Percentiles rank a stretch among this genome's conserved stretches.
phyloP scores from a whole-genome alignment of 2,113 vertebrate species.

The Sorex araneus region DNA sequence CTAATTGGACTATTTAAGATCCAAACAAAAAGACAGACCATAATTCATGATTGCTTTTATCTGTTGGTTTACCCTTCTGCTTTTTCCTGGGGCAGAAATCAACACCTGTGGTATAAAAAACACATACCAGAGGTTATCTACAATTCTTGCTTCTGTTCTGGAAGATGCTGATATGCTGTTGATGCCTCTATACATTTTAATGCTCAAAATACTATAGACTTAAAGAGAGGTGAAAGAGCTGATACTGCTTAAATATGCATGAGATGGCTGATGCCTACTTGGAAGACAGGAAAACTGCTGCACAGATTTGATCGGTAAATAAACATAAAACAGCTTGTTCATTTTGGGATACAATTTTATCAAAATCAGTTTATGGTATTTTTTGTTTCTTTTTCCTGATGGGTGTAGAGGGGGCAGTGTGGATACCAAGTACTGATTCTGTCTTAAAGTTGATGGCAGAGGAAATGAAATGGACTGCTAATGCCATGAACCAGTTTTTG shows the following conservation, averaged over 20 bases:
- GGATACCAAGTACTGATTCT: background rate
- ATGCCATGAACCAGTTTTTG: constrained; percentile 2
- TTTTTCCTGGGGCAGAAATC: constrained; percentile 63
- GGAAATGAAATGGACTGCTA: constrained; percentile 13
- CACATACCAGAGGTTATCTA: background rate
- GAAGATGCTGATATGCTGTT: constrained; percentile 68
- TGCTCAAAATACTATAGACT: background rate
- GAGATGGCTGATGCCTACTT: constrained; percentile 8
- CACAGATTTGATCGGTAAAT: constrained; percentile 59
- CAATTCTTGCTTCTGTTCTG: constrained; percentile 52
- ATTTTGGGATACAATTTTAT: constrained; percentile 65
- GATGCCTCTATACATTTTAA: constrained; percentile 41
- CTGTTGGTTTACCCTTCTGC: constrained; percentile 64
- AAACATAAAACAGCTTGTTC: constrained; percentile 62
- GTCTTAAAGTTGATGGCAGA: constrained; percentile 5
- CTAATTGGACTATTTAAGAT: constrained; percentile 62
- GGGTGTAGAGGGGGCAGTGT: background rate
- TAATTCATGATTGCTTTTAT: constrained; percentile 39
- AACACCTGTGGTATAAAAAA: constrained; percentile 75
- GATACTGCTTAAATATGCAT: constrained; percentile 54
- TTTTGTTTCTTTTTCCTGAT: background rate
- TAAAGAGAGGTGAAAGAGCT: constrained; percentile 29
- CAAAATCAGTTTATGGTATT: constrained; percentile 38
- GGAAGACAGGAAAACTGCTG: background rate
- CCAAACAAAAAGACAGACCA: background rate